A percentile compares a stretch with the other conserved stretches of the same genome.
phyloP scores from a whole-genome alignment of 2,888 invertebrate genomes.

The Colletes collaris region DNA sequence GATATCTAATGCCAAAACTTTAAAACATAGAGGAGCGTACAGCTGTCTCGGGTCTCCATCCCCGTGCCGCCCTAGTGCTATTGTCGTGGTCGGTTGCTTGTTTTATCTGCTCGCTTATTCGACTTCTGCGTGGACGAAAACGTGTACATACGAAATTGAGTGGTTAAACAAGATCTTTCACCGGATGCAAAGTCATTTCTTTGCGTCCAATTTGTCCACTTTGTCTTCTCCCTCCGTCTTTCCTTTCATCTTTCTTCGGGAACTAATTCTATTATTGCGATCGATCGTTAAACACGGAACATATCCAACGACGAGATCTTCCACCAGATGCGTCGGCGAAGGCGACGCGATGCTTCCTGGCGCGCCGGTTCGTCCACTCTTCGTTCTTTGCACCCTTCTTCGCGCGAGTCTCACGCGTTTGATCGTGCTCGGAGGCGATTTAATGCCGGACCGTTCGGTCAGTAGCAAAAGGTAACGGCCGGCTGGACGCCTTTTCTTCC shows the following conservation, averaged over 20 bases:
- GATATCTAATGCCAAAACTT: conserved; percentile 64
- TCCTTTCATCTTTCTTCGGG: neutral
- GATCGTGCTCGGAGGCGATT: conserved; percentile 39
- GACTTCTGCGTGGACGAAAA: neutral
- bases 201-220: too few relatives aligned
- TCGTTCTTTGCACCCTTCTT: conserved; percentile 10
- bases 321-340: conserved; percentile 2
- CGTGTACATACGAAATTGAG: neutral
- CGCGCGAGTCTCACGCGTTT: conserved; percentile 11
- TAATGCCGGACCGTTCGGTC: conserved; percentile 49
- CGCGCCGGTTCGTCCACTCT: conserved; percentile 8
- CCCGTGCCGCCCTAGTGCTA: conserved; percentile 24
- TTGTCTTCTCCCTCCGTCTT: too few relatives aligned
- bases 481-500: conserved; percentile 68
- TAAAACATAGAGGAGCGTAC: conserved; percentile 54
- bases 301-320: neutral
- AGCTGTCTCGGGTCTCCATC: conserved; percentile 58
- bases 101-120: conserved; percentile 29
- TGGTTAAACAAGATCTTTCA: too few relatives aligned
- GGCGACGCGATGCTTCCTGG: neutral
- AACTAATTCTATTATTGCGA: neutral
- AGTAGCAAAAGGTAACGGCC: conserved; percentile 63
- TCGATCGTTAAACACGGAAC: neutral
- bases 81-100: conserved; percentile 33
- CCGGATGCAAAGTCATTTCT: too few relatives aligned